Evolutionary conservation across 2,113 vertebrate genomes (phyloP).

Genomic region (Sterrhoptilus dennistouni): DNA sequence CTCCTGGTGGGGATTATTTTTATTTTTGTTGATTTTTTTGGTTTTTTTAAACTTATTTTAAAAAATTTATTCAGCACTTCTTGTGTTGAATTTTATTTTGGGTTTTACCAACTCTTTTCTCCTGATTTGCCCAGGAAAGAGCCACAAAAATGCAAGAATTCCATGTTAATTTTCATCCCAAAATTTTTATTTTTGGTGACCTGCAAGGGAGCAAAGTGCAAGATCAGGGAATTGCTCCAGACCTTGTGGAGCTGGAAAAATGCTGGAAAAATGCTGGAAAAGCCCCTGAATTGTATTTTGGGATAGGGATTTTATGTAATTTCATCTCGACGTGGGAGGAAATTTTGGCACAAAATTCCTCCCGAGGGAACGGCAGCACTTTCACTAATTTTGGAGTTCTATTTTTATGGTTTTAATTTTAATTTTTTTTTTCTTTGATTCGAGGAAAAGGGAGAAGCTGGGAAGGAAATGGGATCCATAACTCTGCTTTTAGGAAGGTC

Average conservation of each 20-base stretch:
- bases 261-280: not conserved
- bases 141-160: not conserved
- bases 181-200: not conserved
- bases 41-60: not conserved
- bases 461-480: not conserved
- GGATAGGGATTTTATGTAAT: not conserved
- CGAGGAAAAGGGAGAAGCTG: not conserved
- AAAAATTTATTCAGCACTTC: too few relatives aligned
- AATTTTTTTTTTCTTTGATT: not conserved
- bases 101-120: not conserved
- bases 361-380: fast-evolving
- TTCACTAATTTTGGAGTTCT: not conserved
- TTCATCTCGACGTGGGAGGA: not conserved
- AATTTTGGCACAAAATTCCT: not conserved
- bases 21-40: not conserved
- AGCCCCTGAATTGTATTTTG: not conserved
- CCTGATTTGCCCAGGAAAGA: not conserved
- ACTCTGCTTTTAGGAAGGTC: not conserved
- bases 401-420: not conserved
- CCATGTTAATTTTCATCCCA: fast-evolving
- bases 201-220: not conserved
- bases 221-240: not conserved
- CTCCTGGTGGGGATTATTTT: not conserved
- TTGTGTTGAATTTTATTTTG: not conserved
- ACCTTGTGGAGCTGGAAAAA: not conserved